Evolutionary conservation across 2,888 invertebrate genomes (phyloP), one percentile per base, ranked within the genome.

Genomic region (Coenonympha glycerion): DNA sequence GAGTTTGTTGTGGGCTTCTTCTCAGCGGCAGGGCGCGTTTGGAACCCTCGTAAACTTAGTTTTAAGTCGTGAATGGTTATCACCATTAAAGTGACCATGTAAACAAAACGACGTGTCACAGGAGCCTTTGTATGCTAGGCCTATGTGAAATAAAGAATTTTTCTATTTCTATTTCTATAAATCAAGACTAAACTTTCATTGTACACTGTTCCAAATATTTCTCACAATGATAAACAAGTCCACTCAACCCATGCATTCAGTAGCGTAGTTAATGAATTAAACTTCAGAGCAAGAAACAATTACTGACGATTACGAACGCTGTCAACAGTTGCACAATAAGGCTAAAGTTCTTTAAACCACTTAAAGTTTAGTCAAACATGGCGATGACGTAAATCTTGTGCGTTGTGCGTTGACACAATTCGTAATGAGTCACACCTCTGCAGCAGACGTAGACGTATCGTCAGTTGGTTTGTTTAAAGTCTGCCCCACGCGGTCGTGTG

Each of bases 401-500:
- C 46, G 41, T 41, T 49, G 49, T 45, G 40, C 46, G 41, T 46
- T 42, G 46, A 34, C 52, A 53, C 41, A 46, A 30, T 44, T 46
- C 9, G 46, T 49, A 52, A 52, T 81, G 76, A 79, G 66, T 81
- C 78, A 80, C 61, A 55, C 60, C 70, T 67, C 69, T 71, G 72
- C 57, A 26, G 9, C 24, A 9, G 31, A 3, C 60, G 55, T 60
- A 54, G 57, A 63, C 63, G 63, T 63, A 66, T 65, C 64, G 63
- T 59, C 56, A 57, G 58, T 56, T 63, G 68, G 71, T 74, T 76
- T 73, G 69, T 64, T 68, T 68, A 44, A 66, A 71, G 67, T 68
- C 68, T 72, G 68, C 71, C 68, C 61, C 61, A 67, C 71, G 64
- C 63, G 73, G 77, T 76, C 74, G 74, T 72, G 71, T 75, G 78